These are phyloP conservation scores for Dicranocentrus wangi DNA, from an alignment of 2,888 invertebrate genomes.

Conservation along the genomic window DNA sequence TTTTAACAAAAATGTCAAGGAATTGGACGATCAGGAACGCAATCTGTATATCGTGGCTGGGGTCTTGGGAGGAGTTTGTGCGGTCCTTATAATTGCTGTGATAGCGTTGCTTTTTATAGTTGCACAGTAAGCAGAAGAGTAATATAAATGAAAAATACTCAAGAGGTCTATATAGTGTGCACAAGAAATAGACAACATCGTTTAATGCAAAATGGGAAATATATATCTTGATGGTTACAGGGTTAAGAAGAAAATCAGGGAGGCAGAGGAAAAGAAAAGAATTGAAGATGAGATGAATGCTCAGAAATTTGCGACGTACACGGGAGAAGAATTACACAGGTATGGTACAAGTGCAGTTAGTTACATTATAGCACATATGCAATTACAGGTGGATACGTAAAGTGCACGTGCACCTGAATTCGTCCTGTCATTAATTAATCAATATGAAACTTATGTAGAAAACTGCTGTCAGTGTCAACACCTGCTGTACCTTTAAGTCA, in stretches of 20 bases:
- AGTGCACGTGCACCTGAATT: no score
- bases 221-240: slow-evolving; percentile 20
- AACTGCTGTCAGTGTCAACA: slow-evolving; percentile 44
- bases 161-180: background rate
- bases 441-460: slow-evolving; percentile 25
- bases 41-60: slow-evolving; percentile 65
- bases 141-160: background rate
- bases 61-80: slow-evolving; percentile 58
- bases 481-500: slow-evolving; percentile 21
- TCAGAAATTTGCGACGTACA: slow-evolving; percentile 62
- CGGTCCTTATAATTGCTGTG: slow-evolving; percentile 44
- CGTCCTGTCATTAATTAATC: no score
- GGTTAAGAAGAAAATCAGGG: slow-evolving; percentile 25
- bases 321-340: slow-evolving; percentile 67
- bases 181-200: background rate
- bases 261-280: slow-evolving; percentile 36
- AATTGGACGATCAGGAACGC: slow-evolving; percentile 31
- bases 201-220: background rate
- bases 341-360: slow-evolving; percentile 1
- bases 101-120: slow-evolving; percentile 18
- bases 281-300: slow-evolving; percentile 57
- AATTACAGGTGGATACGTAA: no score
- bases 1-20: slow-evolving; percentile 15
- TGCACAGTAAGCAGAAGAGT: slow-evolving; percentile 28
- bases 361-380: no score